Conservation (phyloP, 2,113 vertebrate species). For the Hylia prasina region DNA sequence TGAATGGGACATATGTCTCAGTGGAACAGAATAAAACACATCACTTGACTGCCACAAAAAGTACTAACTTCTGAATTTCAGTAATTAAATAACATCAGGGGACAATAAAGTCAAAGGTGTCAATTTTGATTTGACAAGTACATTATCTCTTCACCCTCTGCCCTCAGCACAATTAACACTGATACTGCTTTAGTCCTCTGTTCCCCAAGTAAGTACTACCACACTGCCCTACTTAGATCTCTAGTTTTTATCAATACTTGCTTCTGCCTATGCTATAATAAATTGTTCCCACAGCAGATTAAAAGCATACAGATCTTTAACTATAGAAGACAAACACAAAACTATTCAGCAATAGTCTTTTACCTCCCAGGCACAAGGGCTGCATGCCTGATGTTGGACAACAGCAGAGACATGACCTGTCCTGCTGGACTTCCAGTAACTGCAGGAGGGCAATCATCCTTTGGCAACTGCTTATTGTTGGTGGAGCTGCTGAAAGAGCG, state of each 20-base stretch:
- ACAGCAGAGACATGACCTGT: neutral
- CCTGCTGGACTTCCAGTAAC: neutral
- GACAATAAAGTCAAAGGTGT: neutral
- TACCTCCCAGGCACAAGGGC: neutral
- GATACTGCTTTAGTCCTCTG: neutral
- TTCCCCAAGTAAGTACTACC: neutral
- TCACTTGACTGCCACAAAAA: neutral
- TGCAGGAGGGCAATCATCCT: neutral
- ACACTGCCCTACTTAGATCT: neutral
- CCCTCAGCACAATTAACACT: neutral
- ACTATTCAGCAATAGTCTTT: neutral
- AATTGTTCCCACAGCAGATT: neutral
- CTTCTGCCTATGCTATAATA: neutral
- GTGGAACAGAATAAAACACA: neutral
- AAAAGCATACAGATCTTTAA: neutral
- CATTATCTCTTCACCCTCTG: neutral
- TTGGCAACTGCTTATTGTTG: neutral
- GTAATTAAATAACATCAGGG: neutral
- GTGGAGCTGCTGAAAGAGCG: neutral
- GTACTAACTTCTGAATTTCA: neutral
- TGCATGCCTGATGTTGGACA: fast-evolving
- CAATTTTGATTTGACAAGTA: neutral
- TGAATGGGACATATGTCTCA: neutral
- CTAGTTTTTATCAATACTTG: neutral
- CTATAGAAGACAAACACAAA: neutral